A percentile compares a stretch with the other conserved stretches of the same genome.
Evolutionary conservation across 2,113 vertebrate genomes (phyloP).

Genomic region (Oreochromis aureus): DNA sequence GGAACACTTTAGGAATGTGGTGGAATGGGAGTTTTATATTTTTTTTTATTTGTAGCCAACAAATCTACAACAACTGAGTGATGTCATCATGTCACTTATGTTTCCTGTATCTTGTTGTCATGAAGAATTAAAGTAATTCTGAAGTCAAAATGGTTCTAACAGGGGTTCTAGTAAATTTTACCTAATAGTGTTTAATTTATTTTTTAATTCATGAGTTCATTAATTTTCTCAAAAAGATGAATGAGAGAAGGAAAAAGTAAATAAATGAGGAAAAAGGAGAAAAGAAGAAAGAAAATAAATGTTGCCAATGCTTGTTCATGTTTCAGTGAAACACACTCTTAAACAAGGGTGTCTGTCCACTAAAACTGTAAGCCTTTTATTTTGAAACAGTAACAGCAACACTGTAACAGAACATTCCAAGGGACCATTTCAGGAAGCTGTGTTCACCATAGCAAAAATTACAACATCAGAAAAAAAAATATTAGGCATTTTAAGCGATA

Average conservation of each 20-base stretch:
- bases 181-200: background rate
- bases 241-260: background rate
- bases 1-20: background rate
- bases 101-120: background rate
- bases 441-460: background rate
- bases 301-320: background rate
- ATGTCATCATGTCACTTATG: background rate
- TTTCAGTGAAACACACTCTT: background rate
- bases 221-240: background rate
- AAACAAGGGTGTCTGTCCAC: background rate
- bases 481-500: background rate
- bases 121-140: background rate
- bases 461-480: background rate
- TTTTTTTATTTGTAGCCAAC: background rate
- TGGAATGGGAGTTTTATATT: background rate
- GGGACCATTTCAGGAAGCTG: background rate
- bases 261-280: background rate
- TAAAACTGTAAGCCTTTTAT: background rate
- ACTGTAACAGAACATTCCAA: background rate
- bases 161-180: background rate
- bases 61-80: background rate
- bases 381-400: background rate
- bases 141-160: background rate
- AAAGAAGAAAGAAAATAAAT: background rate
- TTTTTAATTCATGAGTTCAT: background rate